These are phyloP conservation scores for Myodes glareolus DNA, from an alignment of 2,113 vertebrate genomes.

Conservation along the genomic window DNA sequence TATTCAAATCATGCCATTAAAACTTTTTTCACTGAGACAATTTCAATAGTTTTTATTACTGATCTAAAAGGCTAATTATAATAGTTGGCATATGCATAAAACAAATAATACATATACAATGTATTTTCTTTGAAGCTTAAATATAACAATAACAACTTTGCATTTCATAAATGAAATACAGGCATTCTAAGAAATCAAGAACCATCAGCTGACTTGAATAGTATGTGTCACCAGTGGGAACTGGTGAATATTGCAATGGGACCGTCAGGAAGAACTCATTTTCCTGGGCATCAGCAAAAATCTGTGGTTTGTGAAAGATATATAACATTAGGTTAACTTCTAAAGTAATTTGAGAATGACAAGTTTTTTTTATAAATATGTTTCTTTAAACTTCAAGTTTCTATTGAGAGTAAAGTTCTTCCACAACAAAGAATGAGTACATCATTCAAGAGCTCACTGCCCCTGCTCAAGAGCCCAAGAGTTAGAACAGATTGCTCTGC, in stretches of 20 bases:
- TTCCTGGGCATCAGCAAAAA: not conserved
- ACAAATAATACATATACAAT: constrained; percentile 62
- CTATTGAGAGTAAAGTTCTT: constrained; percentile 26
- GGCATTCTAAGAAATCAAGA: not conserved
- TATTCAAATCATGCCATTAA: constrained; percentile 35
- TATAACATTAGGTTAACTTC: not conserved
- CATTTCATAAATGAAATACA: constrained; percentile 3
- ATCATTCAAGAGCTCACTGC: not conserved
- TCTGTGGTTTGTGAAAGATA: not conserved
- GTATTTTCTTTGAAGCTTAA: constrained; percentile 57
- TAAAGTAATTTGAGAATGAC: not conserved
- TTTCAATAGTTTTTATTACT: constrained; percentile 53
- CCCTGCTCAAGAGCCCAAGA: not conserved
- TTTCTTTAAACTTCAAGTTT: constrained; percentile 1
- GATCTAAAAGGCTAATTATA: constrained; percentile 48
- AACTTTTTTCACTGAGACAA: constrained; percentile 37
- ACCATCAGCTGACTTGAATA: not conserved
- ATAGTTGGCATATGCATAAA: constrained; percentile 51
- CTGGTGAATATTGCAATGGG: not conserved
- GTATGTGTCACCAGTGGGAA: not conserved
- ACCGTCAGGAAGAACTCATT: not conserved
- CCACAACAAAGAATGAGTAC: not conserved
- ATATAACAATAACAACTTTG: constrained; percentile 69
- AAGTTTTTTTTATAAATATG: not conserved
- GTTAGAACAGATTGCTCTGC: not conserved